Percentiles rank a stretch among this genome's conserved stretches.
These are phyloP conservation scores for Dipodomys stephensi DNA, from an alignment of 2,113 vertebrate genomes.

Conservation along the genomic window DNA sequence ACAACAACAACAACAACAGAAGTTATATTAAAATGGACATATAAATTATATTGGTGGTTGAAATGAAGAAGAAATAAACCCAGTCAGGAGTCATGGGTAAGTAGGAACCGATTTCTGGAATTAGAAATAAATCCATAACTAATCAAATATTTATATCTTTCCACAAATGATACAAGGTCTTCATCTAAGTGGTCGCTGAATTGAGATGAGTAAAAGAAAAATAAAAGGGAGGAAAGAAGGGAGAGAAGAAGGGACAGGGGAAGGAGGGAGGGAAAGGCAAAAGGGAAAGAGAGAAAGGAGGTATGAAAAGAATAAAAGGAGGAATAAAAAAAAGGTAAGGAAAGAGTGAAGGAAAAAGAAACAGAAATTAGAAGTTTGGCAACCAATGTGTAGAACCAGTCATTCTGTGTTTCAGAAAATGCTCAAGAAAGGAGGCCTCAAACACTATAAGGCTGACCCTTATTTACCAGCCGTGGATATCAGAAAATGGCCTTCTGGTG, in stretches of 20 bases:
- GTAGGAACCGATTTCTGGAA: background rate
- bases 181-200: background rate
- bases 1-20: too few species aligned
- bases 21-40: background rate
- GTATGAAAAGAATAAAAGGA: background rate
- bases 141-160: background rate
- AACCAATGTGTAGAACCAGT: background rate
- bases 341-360: background rate
- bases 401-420: background rate
- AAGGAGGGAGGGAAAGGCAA: background rate
- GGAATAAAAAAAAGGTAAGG: fast-evolving
- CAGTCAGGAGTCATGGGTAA: background rate
- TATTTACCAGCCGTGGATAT: background rate
- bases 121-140: conserved; percentile 21
- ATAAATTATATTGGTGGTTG: background rate
- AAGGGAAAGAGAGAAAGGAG: fast-evolving
- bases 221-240: fast-evolving
- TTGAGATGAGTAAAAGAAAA: background rate
- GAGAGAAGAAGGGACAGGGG: background rate
- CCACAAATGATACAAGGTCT: background rate
- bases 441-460: background rate
- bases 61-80: conserved; percentile 15
- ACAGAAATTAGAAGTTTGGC: background rate
- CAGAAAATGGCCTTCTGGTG: background rate
- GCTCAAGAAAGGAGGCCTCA: background rate